These are phyloP conservation scores for Coregonus ussuriensis DNA, from an alignment of 2,797 vertebrate species.

Conservation along the genomic window DNA sequence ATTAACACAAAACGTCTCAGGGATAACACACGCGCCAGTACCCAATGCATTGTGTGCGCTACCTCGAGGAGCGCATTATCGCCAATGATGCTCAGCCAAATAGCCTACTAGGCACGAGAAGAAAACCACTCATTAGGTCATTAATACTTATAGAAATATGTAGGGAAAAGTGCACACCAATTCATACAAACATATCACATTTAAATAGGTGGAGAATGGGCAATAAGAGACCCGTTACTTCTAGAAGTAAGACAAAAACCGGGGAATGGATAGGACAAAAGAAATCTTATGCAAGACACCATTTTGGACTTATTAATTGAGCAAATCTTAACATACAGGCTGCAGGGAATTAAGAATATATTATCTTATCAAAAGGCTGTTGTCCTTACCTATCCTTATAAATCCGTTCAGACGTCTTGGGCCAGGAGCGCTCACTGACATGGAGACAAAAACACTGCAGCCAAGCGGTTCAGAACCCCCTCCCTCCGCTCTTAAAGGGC, in stretches of 20 bases:
- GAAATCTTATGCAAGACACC: slow-evolving; percentile 34
- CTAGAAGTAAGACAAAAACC: slow-evolving; percentile 33
- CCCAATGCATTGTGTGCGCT: slow-evolving; percentile 33
- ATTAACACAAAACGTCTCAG: not conserved
- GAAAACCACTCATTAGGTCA: not conserved
- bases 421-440: slow-evolving; percentile 76
- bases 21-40: slow-evolving; percentile 1
- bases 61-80: slow-evolving; percentile 15
- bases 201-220: not conserved
- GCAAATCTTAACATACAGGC: not conserved
- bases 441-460: slow-evolving; percentile 80
- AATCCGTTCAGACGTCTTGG: slow-evolving; percentile 66
- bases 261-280: slow-evolving; percentile 56
- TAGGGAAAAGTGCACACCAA: not conserved
- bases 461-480: slow-evolving; percentile 61
- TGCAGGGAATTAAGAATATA: not conserved
- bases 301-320: not conserved
- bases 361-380: slow-evolving; percentile 1
- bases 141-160: not conserved
- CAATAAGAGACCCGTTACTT: slow-evolving; percentile 61
- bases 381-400: slow-evolving; percentile 68
- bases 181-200: not conserved
- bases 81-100: slow-evolving; percentile 51
- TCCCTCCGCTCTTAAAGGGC: slow-evolving; percentile 76
- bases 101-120: not conserved